Percentiles rank a stretch among this genome's conserved stretches.
These are phyloP conservation scores for Malaclemys terrapin DNA, from an alignment of 2,113 vertebrate species.

Conservation along the genomic window DNA sequence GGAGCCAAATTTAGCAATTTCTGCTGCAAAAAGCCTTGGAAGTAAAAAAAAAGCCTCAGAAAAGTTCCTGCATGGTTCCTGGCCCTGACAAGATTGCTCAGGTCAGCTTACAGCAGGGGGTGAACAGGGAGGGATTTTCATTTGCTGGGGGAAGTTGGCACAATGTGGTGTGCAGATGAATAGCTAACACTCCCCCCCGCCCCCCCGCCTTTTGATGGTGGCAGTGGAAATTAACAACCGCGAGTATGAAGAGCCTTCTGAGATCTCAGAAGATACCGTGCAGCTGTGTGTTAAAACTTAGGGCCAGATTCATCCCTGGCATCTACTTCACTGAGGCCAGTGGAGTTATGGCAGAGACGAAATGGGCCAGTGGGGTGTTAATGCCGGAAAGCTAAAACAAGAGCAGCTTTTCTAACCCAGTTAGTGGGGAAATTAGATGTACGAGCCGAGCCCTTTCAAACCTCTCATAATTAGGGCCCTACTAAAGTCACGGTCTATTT, in stretches of 20 bases:
- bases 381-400: neutral
- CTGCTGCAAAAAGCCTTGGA: neutral
- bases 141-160: neutral
- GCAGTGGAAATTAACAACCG: neutral
- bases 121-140: neutral
- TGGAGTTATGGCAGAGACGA: neutral
- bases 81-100: neutral
- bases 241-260: neutral
- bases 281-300: neutral
- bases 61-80: neutral
- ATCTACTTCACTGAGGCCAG: neutral
- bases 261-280: neutral
- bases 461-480: too few species aligned
- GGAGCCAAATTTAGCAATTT: neutral
- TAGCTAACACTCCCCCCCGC: neutral
- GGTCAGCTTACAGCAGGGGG: neutral
- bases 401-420: neutral
- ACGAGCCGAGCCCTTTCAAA: neutral
- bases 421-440: neutral
- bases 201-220: neutral
- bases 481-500: too few species aligned
- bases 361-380: neutral
- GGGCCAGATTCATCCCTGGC: neutral
- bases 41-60: neutral
- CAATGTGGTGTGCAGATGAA: neutral